Percentiles rank a stretch among this genome's conserved stretches.
Evolutionary conservation across 2,888 invertebrate species (phyloP).

Genomic region (Allolobophora icterica): DNA sequence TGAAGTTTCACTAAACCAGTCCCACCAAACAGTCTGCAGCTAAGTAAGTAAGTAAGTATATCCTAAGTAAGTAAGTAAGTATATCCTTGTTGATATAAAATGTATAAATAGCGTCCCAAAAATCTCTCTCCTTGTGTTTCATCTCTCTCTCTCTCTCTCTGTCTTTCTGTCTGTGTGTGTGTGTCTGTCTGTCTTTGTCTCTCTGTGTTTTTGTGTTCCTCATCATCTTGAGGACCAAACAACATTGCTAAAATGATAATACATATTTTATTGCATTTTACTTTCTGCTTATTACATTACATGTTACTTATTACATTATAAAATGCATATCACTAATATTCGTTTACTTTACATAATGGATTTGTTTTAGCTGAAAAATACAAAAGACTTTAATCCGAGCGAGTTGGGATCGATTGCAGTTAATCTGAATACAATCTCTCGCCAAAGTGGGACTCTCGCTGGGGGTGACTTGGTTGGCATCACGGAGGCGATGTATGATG

Average conservation of each 20-base stretch:
- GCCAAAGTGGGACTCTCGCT: not conserved
- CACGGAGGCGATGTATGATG: not conserved
- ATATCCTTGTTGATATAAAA: no score
- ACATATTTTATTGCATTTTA: not conserved
- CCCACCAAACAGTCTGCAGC: no score
- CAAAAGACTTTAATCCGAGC: slow-evolving; percentile 69
- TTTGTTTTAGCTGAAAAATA: slow-evolving; percentile 74
- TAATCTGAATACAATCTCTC: not conserved
- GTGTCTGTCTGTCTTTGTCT: no score
- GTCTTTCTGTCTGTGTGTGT: no score
- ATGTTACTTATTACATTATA: not conserved
- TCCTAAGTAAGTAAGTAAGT: no score
- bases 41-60: no score
- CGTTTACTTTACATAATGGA: slow-evolving; percentile 55
- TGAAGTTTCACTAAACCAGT: not conserved
- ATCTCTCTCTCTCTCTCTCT: no score
- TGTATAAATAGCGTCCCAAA: no score
- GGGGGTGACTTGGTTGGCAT: slow-evolving; percentile 18
- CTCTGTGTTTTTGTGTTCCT: no score
- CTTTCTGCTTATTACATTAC: not conserved
- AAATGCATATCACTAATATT: not conserved
- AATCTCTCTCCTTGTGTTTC: no score
- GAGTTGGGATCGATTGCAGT: not conserved
- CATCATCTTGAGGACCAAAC: no score
- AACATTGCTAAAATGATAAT: not conserved